Conservation (phyloP, 2,113 vertebrate species). For the Bubalus kerabau region DNA sequence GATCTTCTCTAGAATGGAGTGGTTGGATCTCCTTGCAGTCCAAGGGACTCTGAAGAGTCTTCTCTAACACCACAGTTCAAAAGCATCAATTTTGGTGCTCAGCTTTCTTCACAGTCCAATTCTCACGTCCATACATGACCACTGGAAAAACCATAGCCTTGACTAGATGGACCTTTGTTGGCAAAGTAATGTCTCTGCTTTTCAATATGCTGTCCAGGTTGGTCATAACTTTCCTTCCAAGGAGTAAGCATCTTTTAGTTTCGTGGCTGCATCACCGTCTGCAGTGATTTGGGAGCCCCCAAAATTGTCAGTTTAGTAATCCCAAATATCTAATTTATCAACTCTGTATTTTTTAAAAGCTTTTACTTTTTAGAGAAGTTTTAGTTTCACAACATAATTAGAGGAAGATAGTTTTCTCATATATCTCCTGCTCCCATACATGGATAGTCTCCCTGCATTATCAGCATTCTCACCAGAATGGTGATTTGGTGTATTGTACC, state of each 20-base stretch:
- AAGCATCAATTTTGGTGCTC: background rate
- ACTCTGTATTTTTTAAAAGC: background rate
- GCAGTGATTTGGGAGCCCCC: background rate
- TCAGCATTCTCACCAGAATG: background rate
- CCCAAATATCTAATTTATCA: background rate
- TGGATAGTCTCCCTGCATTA: background rate
- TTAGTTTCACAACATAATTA: background rate
- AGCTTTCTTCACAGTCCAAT: background rate
- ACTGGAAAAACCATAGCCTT: background rate
- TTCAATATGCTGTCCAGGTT: background rate
- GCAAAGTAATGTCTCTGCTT: background rate
- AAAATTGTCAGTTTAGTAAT: background rate
- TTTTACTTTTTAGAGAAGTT: background rate
- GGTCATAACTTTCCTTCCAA: background rate
- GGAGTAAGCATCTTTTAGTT: background rate
- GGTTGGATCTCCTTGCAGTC: background rate
- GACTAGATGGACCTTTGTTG: background rate
- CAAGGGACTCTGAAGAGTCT: background rate
- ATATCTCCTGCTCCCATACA: background rate
- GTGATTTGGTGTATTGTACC: background rate
- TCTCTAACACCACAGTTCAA: background rate
- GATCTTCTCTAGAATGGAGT: background rate
- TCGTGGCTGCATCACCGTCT: background rate
- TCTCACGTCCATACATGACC: background rate
- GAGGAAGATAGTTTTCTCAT: background rate